Percentiles rank a stretch among this genome's conserved stretches.
Evolutionary conservation across 2,113 vertebrate genomes (phyloP).

Genomic region (Melanotaenia duboulayi): DNA sequence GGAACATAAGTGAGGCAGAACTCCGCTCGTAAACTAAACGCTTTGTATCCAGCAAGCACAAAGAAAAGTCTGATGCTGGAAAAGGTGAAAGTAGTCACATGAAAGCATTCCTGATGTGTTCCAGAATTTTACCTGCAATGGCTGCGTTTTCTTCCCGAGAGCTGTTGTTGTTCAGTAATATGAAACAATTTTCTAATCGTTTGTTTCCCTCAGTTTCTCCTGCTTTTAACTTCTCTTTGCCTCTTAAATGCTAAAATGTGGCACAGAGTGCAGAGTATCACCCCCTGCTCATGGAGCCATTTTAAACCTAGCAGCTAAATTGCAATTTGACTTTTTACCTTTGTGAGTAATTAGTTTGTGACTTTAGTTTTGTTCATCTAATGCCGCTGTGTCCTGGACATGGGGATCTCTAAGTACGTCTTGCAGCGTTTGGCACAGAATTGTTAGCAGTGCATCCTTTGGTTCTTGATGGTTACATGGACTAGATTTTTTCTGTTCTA

Average conservation of each 20-base stretch:
- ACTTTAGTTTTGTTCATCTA: too few species aligned
- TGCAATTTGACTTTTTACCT: neutral
- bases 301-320: neutral
- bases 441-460: too few species aligned
- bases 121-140: conserved; percentile 2
- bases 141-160: conserved; percentile 8
- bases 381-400: too few species aligned
- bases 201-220: neutral
- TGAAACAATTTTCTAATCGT: conserved; percentile 1
- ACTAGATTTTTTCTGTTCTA: too few species aligned
- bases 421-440: too few species aligned
- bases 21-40: neutral
- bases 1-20: neutral
- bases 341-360: too few species aligned
- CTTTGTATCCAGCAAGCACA: neutral
- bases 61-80: neutral
- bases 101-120: neutral
- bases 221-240: neutral
- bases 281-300: conserved; percentile 1
- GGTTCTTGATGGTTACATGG: too few species aligned
- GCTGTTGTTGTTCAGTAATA: too few species aligned
- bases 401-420: too few species aligned
- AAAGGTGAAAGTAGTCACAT: conserved; percentile 21
- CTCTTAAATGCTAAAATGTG: neutral
- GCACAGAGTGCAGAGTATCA: conserved; percentile 8